These are phyloP conservation scores for Boloria selene DNA, from an alignment of 2,888 invertebrate genomes.

Conservation along the genomic window DNA sequence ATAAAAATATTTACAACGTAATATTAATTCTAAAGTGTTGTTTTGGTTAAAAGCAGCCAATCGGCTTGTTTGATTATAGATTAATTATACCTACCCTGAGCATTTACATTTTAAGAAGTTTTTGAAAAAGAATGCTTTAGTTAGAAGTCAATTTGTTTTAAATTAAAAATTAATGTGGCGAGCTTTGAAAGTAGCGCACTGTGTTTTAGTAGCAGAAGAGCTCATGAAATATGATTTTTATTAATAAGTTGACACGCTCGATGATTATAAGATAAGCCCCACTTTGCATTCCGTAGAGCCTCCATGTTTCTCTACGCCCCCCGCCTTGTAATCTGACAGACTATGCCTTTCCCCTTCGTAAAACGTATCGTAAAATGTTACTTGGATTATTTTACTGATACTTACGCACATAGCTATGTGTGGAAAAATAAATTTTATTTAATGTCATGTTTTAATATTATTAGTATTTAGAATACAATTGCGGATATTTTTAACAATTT, in stretches of 20 bases:
- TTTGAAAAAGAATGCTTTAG: not conserved
- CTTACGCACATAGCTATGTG: not conserved
- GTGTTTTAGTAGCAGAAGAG: constrained; percentile 58
- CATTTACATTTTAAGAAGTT: too few relatives aligned
- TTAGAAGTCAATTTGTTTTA: constrained; percentile 31
- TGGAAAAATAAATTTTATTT: not conserved
- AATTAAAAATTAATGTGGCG: constrained; percentile 58
- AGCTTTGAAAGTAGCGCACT: constrained; percentile 54
- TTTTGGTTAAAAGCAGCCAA: too few relatives aligned
- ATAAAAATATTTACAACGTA: too few relatives aligned
- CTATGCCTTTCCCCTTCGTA: constrained; percentile 53
- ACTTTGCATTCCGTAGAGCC: constrained; percentile 79
- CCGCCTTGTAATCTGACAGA: constrained; percentile 65
- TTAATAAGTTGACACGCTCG: constrained; percentile 83
- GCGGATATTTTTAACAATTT: too few relatives aligned
- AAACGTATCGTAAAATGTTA: constrained; percentile 47
- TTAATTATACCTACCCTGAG: too few relatives aligned
- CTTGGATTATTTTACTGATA: constrained; percentile 24
- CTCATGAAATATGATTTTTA: constrained; percentile 82
- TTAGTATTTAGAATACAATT: too few relatives aligned
- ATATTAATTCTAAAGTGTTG: too few relatives aligned
- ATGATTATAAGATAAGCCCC: constrained; percentile 83
- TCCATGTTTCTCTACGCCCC: constrained; percentile 71
- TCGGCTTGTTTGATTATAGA: too few relatives aligned
- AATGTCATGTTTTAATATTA: not conserved